Evolutionary conservation across 92 coral and sea anemone genomes (phyloP).

Genomic region (Epizoanthus stellaris): DNA sequence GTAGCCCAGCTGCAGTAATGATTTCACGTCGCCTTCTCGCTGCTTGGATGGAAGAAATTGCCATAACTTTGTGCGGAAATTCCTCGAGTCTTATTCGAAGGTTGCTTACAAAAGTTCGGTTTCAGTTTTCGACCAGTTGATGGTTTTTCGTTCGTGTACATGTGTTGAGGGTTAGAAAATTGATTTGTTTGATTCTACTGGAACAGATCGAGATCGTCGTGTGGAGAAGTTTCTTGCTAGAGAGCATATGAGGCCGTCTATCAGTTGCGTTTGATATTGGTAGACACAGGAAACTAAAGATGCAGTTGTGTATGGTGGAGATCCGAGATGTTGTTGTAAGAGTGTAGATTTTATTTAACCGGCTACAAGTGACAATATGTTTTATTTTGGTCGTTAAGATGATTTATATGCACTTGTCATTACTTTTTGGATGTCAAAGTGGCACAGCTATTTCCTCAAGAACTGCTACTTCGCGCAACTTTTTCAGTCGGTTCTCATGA

Average conservation of each 20-base stretch:
- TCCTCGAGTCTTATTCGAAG: constrained; percentile 41
- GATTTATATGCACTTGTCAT: background rate
- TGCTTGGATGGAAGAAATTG: constrained; percentile 5
- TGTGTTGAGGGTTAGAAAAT: background rate
- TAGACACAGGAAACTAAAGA: background rate
- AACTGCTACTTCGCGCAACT: constrained; percentile 27
- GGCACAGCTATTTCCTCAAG: constrained; percentile 17
- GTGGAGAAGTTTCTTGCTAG: background rate
- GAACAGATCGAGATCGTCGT: background rate
- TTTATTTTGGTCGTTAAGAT: background rate
- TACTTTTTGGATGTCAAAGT: background rate
- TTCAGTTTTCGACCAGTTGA: constrained; percentile 13
- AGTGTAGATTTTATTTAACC: background rate
- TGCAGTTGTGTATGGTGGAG: constrained; percentile 1
- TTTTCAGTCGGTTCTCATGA: constrained; percentile 17
- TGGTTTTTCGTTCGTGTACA: background rate
- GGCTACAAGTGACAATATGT: background rate
- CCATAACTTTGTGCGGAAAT: constrained; percentile 42
- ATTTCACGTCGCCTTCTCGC: background rate
- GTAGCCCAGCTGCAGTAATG: background rate
- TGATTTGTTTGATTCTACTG: background rate
- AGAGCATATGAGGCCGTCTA: background rate
- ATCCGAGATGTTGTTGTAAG: constrained; percentile 14
- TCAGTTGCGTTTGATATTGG: background rate
- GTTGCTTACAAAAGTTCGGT: constrained; percentile 31